A percentile compares a stretch with the other conserved stretches of the same genome.
phyloP scores from a whole-genome alignment of 2,113 vertebrate genomes.

The Plecturocebus donacophilus region DNA sequence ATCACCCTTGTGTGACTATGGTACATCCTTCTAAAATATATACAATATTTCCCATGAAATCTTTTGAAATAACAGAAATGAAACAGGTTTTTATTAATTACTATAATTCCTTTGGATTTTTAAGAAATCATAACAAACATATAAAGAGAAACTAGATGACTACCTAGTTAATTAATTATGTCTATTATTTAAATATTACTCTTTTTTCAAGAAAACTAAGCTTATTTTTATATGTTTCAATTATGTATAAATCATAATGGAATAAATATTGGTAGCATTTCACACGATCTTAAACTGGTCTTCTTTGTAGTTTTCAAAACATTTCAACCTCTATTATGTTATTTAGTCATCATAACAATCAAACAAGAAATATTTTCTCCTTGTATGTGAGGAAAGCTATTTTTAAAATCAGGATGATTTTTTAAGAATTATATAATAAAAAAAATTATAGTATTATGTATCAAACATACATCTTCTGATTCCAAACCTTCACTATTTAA shows the following conservation, averaged over 20 bases:
- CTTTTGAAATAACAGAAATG: not conserved
- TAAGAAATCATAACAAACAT: not conserved
- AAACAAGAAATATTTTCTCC: not conserved
- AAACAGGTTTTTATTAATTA: not conserved
- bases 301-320: not conserved
- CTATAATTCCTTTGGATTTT: not conserved
- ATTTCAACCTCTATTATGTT: not conserved
- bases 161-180: not conserved
- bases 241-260: not conserved
- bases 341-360: not conserved
- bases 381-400: not conserved
- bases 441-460: not conserved
- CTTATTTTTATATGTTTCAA: not conserved
- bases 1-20: not conserved
- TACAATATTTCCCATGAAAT: not conserved
- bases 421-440: not conserved
- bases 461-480: conserved; percentile 11
- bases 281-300: not conserved
- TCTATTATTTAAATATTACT: not conserved
- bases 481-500: conserved; percentile 63
- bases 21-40: not conserved
- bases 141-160: not conserved
- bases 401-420: not conserved
- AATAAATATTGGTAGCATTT: not conserved
- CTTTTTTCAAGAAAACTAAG: not conserved